phyloP scores from a whole-genome alignment of 2,797 vertebrate species.

The Intellagama lesueurii region DNA sequence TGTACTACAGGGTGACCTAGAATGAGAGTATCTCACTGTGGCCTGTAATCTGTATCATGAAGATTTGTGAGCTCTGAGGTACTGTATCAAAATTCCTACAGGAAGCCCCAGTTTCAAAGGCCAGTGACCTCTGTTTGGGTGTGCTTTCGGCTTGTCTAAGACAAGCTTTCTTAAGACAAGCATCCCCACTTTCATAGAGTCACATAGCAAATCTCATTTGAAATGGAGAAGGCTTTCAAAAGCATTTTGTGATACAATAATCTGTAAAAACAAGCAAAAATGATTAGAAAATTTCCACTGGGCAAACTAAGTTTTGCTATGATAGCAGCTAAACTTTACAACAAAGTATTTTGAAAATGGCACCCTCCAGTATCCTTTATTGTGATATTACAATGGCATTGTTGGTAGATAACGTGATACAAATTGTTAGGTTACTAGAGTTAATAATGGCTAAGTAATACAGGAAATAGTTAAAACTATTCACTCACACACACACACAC shows the following conservation, averaged over 20 bases:
- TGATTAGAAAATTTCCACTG: background rate
- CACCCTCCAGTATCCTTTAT: background rate
- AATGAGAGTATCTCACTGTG: background rate
- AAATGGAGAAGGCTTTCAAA: background rate
- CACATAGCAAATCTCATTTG: background rate
- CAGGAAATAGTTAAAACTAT: no score
- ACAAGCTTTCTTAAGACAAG: background rate
- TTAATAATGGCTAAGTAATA: background rate
- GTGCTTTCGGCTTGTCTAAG: no score
- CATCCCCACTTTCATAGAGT: no score
- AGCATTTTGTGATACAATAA: background rate
- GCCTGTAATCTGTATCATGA: conserved; percentile 4
- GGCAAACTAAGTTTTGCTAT: no score
- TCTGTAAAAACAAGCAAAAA: background rate
- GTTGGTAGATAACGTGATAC: background rate
- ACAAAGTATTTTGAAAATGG: no score
- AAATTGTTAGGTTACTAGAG: background rate
- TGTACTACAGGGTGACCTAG: background rate
- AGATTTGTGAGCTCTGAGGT: background rate
- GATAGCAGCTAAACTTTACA: no score
- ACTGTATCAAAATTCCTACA: background rate
- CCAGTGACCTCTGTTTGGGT: no score
- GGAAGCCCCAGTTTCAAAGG: background rate
- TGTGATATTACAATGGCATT: background rate
- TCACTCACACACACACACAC: no score